Base-by-base conservation (phyloP, 1,140 invertebrate genomes). In the Formica selysi region DNA sequence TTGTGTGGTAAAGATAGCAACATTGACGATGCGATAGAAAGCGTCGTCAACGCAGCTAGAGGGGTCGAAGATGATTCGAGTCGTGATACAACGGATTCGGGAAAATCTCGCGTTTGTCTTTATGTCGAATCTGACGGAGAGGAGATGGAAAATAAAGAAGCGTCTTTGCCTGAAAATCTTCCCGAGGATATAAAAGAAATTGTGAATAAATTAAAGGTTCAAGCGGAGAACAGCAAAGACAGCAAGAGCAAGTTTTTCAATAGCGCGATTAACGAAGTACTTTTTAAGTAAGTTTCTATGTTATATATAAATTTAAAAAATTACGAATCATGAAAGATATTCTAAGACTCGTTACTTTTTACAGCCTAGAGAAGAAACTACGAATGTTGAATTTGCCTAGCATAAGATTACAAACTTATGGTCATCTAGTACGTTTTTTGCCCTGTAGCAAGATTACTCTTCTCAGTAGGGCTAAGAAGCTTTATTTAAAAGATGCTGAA, bases 361-460 rank as follows among this genome's bases (percentile, higher is more conserved):
- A 70, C 91, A 97, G 97, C 89, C 96, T 97, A 89, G 97, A 97
- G 89, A 93, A 96, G 85, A 96, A 95, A 81, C 93, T 96, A 3
- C 94, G 95, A 57, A 91, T 94, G 81, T 86, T 96, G 41, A 92
- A 93, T 54, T 93, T 95, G 54, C 94, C 95, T 16, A 90, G 78
- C 26, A 64, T 92, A 59, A 95, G 96, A 87, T 93, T 96, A 73
- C 96, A 96, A 71, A 94, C 95, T 8, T 97, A 97, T 90, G 95
- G 95, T 83, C 96, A 97, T 93, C 93, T 97, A 61, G 95, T 97
- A 3, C 94, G 95, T 7, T 96, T 96, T 93, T 93, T 97, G 62
- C 96, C 96, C 38, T 97, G 96, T 92, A 96, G 96, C n/a, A 97
- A 97, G 94, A 96, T 96, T 65, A 97, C 96, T 3, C 93, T 97